phyloP scores from a whole-genome alignment of 2,113 vertebrate species.

The Theropithecus gelada region DNA sequence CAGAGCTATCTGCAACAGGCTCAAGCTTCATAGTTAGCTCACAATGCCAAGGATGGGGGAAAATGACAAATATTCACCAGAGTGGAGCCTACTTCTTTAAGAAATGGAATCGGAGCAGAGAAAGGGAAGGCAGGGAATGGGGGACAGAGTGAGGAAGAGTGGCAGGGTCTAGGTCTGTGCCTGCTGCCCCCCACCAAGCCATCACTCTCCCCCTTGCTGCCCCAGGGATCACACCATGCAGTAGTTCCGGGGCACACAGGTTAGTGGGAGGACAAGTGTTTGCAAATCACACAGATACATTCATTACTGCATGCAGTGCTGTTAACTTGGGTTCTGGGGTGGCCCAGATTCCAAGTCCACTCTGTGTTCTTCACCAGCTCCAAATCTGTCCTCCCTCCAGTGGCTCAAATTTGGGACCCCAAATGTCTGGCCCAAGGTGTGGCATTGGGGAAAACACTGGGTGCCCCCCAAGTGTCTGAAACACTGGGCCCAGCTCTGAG shows the following conservation, averaged over 20 bases:
- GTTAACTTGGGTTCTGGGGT: conserved; percentile 30
- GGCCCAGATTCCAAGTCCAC: conserved; percentile 42
- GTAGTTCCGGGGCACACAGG: background rate
- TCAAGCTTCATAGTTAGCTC: conserved; percentile 25
- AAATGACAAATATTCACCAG: background rate
- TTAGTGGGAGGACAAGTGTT: conserved; percentile 25
- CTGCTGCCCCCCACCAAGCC: background rate
- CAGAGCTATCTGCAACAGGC: background rate
- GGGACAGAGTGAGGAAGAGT: background rate
- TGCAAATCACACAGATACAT: conserved; percentile 32
- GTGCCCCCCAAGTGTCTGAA: conserved; percentile 36
- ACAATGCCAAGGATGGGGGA: background rate
- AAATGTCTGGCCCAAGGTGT: background rate
- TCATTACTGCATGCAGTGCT: background rate
- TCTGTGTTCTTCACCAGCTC: conserved; percentile 15
- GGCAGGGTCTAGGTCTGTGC: background rate
- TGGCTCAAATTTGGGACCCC: background rate
- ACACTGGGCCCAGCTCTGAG: conserved; percentile 51
- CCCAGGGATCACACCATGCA: conserved; percentile 46
- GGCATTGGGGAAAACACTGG: background rate
- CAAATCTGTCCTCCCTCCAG: conserved; percentile 44
- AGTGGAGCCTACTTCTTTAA: background rate
- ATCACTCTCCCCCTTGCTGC: background rate
- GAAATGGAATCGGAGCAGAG: background rate
- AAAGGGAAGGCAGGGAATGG: background rate